Evolutionary conservation across 2,888 invertebrate species (phyloP), one percentile per base, ranked within the genome.

Genomic region (Melanostoma scalare): DNA sequence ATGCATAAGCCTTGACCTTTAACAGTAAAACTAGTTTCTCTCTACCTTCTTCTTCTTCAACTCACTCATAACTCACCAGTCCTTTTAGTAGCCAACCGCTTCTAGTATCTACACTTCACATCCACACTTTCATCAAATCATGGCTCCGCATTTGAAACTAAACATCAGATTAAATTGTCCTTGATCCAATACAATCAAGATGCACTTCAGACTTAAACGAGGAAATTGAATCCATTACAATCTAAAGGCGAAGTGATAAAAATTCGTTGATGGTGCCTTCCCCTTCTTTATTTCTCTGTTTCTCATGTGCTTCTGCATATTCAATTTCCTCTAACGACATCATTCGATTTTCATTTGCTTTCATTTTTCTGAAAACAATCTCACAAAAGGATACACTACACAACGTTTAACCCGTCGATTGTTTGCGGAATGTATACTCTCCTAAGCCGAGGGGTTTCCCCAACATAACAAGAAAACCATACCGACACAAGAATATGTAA

Each of bases 271-370:
- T 42, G 33, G 40, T 40, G 4, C 58, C 9, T 36, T 46, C 53
- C 42, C 65, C 9, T 35, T 8, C 31, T 46, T 4, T 36, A 9
- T 31, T 5, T 1, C 40, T 10, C 44, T 65, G 73, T 1, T 35
- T 10, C 44, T 65, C 72, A 78, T 67, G 60, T 67, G 73, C 60
- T 68, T 50, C 6, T 9, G n/a, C 33, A 63, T 55, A 79, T 79
- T 79, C 79, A 79, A 79, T 79, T 79, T 79, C 67, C 68, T 67
- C 61, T 65, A 73, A 73, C 60, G 60, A 60, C 68, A 60, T 68
- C 73, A 68, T 79, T 73, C 58, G 73, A 73, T 79, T 73, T 61
- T 48, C 73, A 73, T 78, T 78, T 63, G 20, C 36, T 2, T n/a
- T 10, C 10, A 38, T 36, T 10, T 48, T 6, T 8, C 50, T 1